Evolutionary conservation across 2,888 invertebrate genomes (phyloP), one percentile per base, ranked within the genome.

Genomic region (Acleris laterana): DNA sequence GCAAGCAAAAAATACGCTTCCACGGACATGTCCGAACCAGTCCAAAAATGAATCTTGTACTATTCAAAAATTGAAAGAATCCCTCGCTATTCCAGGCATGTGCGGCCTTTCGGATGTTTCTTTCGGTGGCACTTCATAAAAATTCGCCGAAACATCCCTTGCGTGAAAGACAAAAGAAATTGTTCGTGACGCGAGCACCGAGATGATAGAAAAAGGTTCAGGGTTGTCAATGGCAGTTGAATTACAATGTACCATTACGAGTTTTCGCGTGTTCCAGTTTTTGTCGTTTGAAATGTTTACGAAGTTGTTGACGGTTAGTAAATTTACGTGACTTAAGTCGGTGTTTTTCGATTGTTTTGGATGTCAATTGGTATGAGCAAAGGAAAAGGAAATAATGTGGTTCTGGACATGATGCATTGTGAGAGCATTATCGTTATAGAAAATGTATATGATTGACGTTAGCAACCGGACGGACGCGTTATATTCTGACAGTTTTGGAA

Each of bases 201-300:
- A 68, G 56, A 77, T 55, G 65, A 50, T 51, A n/a, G 60, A 49
- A 53, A 49, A 53, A 69, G 72, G 69, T 58, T 70, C 69, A 72
- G 77, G 76, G 75, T 76, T 61, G 69, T 70, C 48, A 66, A 62
- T 13, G 51, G 68, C 42, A 60, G 46, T 46, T 38, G 46, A 46
- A 46, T 46, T 46, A 17, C 38, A 38, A 38, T 38, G 13, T 13
- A 38, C 38, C 38, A 38, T 53, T 51, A 17, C 46, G 59, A 42
- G 53, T 53, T 53, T 59, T 46, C 53, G 42, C 22, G 59, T 38
- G 13, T 38, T 38, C 38, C 13, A 13, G 38, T 13, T 38, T 38
- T 38, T 38, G 38, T 13, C 32, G 32, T 32, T 32, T 11, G 38
- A 38, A 38, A 38, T 38, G 38, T 38, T 38, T 38, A 38, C 38